phyloP scores from a whole-genome alignment of 1,140 invertebrate species.

The Drosophila lowei region DNA sequence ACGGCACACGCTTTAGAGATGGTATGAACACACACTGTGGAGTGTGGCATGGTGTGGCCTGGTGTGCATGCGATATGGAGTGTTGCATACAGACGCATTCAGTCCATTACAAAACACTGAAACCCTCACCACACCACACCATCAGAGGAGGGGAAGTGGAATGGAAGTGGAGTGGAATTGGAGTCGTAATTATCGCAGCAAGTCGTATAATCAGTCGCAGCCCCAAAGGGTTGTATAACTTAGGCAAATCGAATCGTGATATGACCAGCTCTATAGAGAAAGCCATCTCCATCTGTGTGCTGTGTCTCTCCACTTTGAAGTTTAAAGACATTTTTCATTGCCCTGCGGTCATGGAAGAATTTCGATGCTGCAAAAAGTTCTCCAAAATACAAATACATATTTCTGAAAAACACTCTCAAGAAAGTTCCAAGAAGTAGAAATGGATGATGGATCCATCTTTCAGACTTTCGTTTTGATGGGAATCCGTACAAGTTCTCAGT shows the following conservation, averaged over 20 bases:
- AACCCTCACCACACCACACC: background rate
- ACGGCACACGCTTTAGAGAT: conserved; percentile 20
- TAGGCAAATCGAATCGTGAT: conserved; percentile 23
- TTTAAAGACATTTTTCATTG: conserved; percentile 12
- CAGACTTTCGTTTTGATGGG: too few species aligned
- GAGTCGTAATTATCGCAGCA: conserved; percentile 57
- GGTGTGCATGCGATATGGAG: conserved; percentile 10
- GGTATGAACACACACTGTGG: too few species aligned
- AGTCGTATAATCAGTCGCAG: conserved; percentile 39
- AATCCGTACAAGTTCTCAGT: too few species aligned
- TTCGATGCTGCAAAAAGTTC: too few species aligned
- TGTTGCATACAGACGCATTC: conserved; percentile 46
- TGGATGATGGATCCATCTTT: too few species aligned
- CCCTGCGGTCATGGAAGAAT: conserved; percentile 12
- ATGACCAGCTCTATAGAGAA: conserved; percentile 23
- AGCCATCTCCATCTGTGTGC: conserved; percentile 9
- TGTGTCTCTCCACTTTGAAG: too few species aligned
- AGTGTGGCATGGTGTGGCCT: background rate
- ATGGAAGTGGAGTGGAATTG: background rate
- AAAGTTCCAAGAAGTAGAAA: too few species aligned
- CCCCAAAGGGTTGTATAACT: conserved; percentile 49
- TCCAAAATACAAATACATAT: too few species aligned
- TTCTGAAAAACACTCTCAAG: too few species aligned
- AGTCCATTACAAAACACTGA: conserved; percentile 8
- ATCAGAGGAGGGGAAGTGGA: background rate